Evolutionary conservation across 2,888 invertebrate genomes (phyloP).

Genomic region (Chymomyza amoena): DNA sequence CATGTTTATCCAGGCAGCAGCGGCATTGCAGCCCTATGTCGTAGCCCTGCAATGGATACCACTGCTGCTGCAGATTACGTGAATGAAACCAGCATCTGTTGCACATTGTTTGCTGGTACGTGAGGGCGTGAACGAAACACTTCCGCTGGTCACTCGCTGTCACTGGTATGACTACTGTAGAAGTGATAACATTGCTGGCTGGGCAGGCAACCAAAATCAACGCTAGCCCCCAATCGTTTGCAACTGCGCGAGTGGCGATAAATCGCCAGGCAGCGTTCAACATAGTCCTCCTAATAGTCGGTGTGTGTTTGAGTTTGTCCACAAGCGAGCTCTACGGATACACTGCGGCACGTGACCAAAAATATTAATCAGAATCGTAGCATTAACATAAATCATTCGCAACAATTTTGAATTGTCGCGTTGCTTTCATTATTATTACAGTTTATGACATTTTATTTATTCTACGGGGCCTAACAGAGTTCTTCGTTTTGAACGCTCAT

Average conservation of each 20-base stretch:
- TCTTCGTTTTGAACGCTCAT: too few relatives aligned
- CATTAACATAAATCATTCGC: conserved; percentile 75
- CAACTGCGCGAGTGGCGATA: conserved; percentile 46
- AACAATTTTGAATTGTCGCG: conserved; percentile 56
- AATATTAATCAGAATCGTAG: conserved; percentile 75
- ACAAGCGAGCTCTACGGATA: conserved; percentile 27
- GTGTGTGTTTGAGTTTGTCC: conserved; percentile 24
- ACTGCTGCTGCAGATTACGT: conserved; percentile 35
- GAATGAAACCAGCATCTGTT: conserved; percentile 59
- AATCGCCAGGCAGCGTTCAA: conserved; percentile 31
- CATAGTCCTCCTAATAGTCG: conserved; percentile 6
- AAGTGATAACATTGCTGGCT: conserved; percentile 42
- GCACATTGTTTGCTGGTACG: conserved; percentile 50
- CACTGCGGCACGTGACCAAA: conserved; percentile 75
- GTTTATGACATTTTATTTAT: not conserved
- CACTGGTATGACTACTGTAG: conserved; percentile 12
- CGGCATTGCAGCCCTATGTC: conserved; percentile 36
- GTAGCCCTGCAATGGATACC: conserved; percentile 40
- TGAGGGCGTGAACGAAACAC: conserved; percentile 36
- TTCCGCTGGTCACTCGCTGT: conserved; percentile 34
- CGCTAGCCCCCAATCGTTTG: conserved; percentile 31
- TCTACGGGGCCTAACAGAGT: not conserved
- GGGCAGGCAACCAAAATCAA: conserved; percentile 20
- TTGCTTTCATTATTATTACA: conserved; percentile 1
- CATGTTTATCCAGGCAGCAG: not conserved